Percentiles rank a stretch among this genome's conserved stretches.
Evolutionary conservation across 1,140 invertebrate genomes (phyloP).

Genomic region (Orussus abietinus): DNA sequence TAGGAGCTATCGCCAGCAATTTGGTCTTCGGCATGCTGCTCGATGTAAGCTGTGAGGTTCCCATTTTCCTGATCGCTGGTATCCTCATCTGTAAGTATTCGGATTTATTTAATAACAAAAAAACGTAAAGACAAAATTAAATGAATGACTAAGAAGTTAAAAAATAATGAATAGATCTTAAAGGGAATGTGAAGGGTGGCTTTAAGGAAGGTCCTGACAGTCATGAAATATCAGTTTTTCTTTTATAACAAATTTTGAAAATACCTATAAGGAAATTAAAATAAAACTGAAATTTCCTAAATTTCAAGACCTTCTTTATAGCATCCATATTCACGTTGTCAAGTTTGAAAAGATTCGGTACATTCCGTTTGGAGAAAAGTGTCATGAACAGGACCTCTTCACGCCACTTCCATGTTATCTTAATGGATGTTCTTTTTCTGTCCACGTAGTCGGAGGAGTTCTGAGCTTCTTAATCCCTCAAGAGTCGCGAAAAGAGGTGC

Average conservation of each 20-base stretch:
- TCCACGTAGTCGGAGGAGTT: constrained; percentile 12
- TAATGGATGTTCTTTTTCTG: background rate
- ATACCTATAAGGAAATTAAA: constrained; percentile 2
- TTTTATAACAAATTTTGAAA: constrained; percentile 3
- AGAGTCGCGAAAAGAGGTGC: background rate
- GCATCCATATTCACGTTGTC: too few species aligned
- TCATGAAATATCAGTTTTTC: constrained; percentile 8
- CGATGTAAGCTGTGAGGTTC: constrained; percentile 52
- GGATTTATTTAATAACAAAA: constrained; percentile 6
- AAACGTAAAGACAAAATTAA: background rate
- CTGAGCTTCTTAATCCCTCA: constrained; percentile 11
- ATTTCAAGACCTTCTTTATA: too few species aligned
- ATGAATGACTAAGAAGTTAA: too few species aligned
- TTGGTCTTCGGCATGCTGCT: constrained; percentile 55
- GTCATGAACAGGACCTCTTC: background rate
- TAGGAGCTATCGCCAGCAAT: constrained; percentile 57
- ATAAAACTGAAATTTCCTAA: too few species aligned
- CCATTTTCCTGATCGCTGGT: constrained; percentile 51
- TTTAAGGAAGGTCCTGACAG: too few species aligned
- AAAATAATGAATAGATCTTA: too few species aligned
- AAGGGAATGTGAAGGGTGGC: too few species aligned
- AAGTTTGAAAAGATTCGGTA: too few species aligned
- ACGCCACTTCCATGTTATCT: background rate
- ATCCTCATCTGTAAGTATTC: constrained; percentile 44
- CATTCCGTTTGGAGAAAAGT: too few species aligned